Evolutionary conservation across 2,113 vertebrate genomes (phyloP), one percentile per base, ranked within the genome.

Genomic region (Tetrax tetrax): DNA sequence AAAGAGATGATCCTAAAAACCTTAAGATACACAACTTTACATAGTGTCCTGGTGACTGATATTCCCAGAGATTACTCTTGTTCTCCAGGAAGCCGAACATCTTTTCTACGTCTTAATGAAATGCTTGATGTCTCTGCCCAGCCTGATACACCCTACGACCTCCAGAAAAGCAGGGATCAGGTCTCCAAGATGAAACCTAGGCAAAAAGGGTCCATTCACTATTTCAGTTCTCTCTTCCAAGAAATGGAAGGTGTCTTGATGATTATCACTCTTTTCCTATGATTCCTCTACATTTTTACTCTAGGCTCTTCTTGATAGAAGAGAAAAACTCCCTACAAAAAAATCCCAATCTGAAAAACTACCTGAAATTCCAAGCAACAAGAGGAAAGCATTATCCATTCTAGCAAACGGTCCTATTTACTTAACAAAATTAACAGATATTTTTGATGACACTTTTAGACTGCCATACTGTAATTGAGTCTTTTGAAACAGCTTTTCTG

Each of bases 301-400:
- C 31, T 4, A 24, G 38, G 12, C 4, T 68, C 3, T 28, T 64
- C 50, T 10, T 47, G 5, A 4, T 18, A 16, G 9, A 71, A 69
- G 14, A n/a, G 25, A 53, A 43, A 60, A 85, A 47, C 1, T 80
- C 59, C 59, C 43, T 83, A 33, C 48, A n/a, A 90, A 95, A 95
- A 95, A 93, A 74, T 27, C 41, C 33, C 83, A 60, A 7, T 43
- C 27, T 54, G 25, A 77, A 88, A 94, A 68, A 79, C n/a, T 16
- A 89, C 65, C 41, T 66, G 19, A 10, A 90, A 70, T 90, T 95
- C 79, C 82, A 90, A 77, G 37, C 29, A 69, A n/a, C 12, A 66
- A 45, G 21, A 75, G 4, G 2, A 18, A 91, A 88, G 19, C 5
- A 3, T 35, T 48, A n/a, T 2, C 28, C 59, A 3, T 47, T 76